Base-by-base conservation (phyloP, 2,888 invertebrate species). In the Lasioglossum villosulum region DNA sequence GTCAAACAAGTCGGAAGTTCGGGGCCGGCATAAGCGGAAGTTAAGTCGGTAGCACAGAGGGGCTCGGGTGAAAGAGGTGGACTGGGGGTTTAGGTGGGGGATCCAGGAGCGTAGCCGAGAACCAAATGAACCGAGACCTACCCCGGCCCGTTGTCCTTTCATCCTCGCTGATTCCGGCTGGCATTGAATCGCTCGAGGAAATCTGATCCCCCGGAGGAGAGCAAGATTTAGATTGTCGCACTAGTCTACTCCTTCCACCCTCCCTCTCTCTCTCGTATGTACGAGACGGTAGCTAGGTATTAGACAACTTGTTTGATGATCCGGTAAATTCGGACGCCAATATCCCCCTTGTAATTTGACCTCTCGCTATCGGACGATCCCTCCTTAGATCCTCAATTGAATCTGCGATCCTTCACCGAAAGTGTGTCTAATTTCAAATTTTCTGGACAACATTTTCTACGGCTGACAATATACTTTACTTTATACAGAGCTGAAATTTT, bases 261-360 rank as follows among this genome's bases (percentile, higher is more conserved):
- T 1, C 59, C 27, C 14, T 16, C 16, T 63, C 30, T 2, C 30
- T 6, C 70, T 42, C 76, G 71, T 81, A 59, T 68, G 56, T 59
- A 71, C 27, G 27, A 23, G 63, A 48, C 42, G n/a, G 48, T n/a
- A 78, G 52, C 75, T 12, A 27, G 34, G 88, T 78, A 84, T 91
- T 89, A 90, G 86, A 90, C 88, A 86, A 89, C 89, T 90, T 90
- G 91, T 90, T 92, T 90, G 90, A 92, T 90, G 91, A 91, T 88
- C 88, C 90, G 87, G 86, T 85, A 91, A 88, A 90, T 92, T 88
- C 87, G 76, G 79, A 73, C 78, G 30, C 45, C 81, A 78, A 87
- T 89, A 89, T 88, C 74, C 74, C 59, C 78, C 75, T 77, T 80
- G 82, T 77, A 86, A 85, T 82, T 85, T 56, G 75, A 85, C 74